A percentile compares a stretch with the other conserved stretches of the same genome.
Conservation (phyloP, 2,888 invertebrate genomes). For the Xylocampa areola region DNA sequence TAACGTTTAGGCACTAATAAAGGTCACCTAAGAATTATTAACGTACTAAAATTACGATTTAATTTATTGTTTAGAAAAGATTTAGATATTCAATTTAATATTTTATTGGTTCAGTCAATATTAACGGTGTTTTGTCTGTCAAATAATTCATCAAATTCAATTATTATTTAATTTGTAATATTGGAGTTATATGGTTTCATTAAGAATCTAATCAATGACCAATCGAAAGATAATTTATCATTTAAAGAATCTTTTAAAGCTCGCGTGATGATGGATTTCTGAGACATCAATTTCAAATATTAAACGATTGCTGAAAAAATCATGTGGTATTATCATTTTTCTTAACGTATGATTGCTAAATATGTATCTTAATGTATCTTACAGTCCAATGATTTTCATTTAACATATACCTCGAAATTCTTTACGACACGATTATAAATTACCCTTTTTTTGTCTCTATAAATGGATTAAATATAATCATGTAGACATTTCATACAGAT, state of each 20-base stretch:
- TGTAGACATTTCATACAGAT: too few relatives aligned
- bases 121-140: constrained; percentile 20
- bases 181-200: constrained; percentile 10
- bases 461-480: too few relatives aligned
- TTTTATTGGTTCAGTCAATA: constrained; percentile 15
- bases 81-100: constrained; percentile 14
- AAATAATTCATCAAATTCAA: constrained; percentile 42
- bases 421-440: too few relatives aligned
- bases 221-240: constrained; percentile 11
- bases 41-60: constrained; percentile 22
- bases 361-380: too few relatives aligned
- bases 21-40: constrained; percentile 24
- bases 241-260: background rate
- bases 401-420: too few relatives aligned
- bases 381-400: too few relatives aligned
- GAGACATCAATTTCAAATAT: too few relatives aligned
- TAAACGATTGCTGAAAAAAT: too few relatives aligned
- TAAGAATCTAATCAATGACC: constrained; percentile 19
- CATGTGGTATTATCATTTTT: too few relatives aligned
- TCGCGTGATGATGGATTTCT: background rate
- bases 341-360: too few relatives aligned
- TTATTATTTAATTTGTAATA: constrained; percentile 10
- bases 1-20: constrained; percentile 2
- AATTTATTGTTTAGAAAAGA: constrained; percentile 17
- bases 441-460: too few relatives aligned